phyloP scores from a whole-genome alignment of 2,113 vertebrate species.

The Numenius arquata region DNA sequence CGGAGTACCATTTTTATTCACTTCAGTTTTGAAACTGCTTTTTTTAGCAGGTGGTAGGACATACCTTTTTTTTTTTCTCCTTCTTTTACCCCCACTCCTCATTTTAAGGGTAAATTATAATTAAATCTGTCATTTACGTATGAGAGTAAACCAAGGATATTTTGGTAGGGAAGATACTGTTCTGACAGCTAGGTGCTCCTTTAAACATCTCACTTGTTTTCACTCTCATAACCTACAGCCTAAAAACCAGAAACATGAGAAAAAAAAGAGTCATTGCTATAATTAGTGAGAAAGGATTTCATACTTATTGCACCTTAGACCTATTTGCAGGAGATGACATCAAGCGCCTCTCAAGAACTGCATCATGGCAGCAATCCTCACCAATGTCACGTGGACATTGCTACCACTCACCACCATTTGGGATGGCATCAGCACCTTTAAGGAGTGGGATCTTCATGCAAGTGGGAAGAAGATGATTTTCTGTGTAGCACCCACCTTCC shows the following conservation, averaged over 20 bases:
- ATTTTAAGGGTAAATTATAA: background rate
- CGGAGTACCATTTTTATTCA: background rate
- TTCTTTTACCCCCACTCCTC: background rate
- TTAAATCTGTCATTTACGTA: background rate
- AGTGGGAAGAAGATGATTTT: background rate
- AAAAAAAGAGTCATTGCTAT: background rate
- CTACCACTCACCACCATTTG: background rate
- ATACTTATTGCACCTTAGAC: background rate
- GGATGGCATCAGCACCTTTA: background rate
- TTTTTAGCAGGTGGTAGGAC: background rate
- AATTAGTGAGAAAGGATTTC: background rate
- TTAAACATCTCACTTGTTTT: conserved; percentile 2
- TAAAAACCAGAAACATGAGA: background rate
- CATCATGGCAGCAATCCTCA: background rate
- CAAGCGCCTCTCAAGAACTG: background rate
- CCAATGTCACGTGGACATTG: background rate
- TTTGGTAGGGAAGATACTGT: background rate
- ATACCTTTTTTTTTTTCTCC: background rate
- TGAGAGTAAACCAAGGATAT: background rate
- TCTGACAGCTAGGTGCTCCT: conserved; percentile 14
- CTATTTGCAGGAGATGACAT: background rate
- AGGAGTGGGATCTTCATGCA: background rate
- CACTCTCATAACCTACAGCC: background rate
- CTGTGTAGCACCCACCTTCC: background rate
- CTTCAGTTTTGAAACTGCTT: background rate